phyloP scores from a whole-genome alignment of 2,888 invertebrate genomes.

The Eulithis prunata region DNA sequence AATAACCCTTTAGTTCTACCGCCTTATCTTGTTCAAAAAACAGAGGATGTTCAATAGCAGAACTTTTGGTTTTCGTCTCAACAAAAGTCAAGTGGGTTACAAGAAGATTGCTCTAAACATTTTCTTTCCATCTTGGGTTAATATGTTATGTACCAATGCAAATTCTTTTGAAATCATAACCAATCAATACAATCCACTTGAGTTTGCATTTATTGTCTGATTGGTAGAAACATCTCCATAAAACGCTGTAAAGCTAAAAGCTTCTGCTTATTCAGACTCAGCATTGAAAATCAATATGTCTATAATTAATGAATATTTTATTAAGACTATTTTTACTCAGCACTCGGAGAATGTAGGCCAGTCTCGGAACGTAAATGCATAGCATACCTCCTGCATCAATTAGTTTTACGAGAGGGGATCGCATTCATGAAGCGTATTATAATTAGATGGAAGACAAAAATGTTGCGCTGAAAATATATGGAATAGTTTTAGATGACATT shows the following conservation, averaged over 20 bases:
- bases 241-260: slow-evolving; percentile 1
- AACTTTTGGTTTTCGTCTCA: too few species aligned
- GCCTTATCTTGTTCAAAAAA: neutral
- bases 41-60: neutral
- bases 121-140: too few species aligned
- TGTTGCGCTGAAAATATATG: too few species aligned
- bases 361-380: slow-evolving; percentile 45
- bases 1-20: neutral
- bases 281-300: slow-evolving; percentile 23
- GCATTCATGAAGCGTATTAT: slow-evolving; percentile 42
- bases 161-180: too few species aligned
- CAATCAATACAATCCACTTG: neutral
- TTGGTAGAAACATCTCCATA: neutral
- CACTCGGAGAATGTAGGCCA: slow-evolving; percentile 54
- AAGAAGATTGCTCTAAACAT: too few species aligned
- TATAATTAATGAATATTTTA: slow-evolving; percentile 30
- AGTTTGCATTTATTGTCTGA: slow-evolving; percentile 1
- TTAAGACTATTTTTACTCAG: slow-evolving; percentile 55
- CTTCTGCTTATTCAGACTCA: slow-evolving; percentile 5
- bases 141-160: too few species aligned
- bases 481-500: too few species aligned
- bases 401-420: slow-evolving; percentile 40
- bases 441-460: slow-evolving; percentile 24
- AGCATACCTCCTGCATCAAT: slow-evolving; percentile 32
- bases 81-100: too few species aligned